These are phyloP conservation scores for Liodrosophila aerea DNA, from an alignment of 2,888 invertebrate genomes.

Conservation along the genomic window DNA sequence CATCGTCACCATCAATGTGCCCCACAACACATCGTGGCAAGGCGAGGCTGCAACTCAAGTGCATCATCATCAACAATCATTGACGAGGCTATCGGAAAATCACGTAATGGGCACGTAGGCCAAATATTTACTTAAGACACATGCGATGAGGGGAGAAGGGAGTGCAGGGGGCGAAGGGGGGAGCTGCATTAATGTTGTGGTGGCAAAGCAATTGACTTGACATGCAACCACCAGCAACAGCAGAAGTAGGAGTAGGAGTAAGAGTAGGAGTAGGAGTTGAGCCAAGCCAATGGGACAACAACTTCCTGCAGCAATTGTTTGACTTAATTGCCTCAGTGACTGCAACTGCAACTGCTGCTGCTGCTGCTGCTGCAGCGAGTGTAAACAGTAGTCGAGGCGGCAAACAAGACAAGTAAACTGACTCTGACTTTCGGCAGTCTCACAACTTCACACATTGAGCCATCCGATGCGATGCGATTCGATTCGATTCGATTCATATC, in stretches of 20 bases:
- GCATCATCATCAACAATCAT: slow-evolving; percentile 34
- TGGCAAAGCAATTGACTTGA: slow-evolving; percentile 69
- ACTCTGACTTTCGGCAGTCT: slow-evolving; percentile 1
- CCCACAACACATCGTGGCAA: slow-evolving; percentile 30
- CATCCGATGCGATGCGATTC: neutral
- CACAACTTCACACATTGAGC: neutral
- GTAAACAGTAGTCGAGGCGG: slow-evolving; percentile 30
- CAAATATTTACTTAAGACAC: slow-evolving; percentile 71
- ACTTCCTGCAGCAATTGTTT: slow-evolving; percentile 64
- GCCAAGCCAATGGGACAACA: slow-evolving; percentile 44
- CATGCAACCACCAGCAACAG: slow-evolving; percentile 25
- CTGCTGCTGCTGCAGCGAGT: slow-evolving; percentile 20
- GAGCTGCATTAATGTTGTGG: slow-evolving; percentile 57
- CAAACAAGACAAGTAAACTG: slow-evolving; percentile 14
- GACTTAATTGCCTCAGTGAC: slow-evolving; percentile 59
- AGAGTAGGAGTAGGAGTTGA: neutral
- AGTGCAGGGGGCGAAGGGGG: neutral
- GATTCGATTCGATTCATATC: neutral
- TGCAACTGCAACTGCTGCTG: slow-evolving; percentile 20
- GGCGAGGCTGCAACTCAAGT: slow-evolving; percentile 45
- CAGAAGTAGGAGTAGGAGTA: neutral
- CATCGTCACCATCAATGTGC: slow-evolving; percentile 16
- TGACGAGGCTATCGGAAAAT: slow-evolving; percentile 67
- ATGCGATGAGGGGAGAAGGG: neutral
- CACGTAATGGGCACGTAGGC: slow-evolving; percentile 75